phyloP scores from a whole-genome alignment of 1,140 invertebrate genomes.

The Ceratoteleas bidentatus region DNA sequence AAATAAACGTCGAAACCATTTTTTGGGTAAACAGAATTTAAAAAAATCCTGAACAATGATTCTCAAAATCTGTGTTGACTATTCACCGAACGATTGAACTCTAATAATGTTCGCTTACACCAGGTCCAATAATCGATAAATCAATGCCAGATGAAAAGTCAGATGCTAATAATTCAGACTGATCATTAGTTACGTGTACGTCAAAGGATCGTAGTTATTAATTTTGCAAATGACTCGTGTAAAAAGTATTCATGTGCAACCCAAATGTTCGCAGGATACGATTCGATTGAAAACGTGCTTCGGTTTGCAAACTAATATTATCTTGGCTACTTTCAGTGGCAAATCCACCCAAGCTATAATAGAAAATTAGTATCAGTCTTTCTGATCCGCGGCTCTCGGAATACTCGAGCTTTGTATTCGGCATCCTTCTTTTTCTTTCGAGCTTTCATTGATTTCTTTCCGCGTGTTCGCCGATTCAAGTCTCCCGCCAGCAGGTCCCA shows the following conservation, averaged over 20 bases:
- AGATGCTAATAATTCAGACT: constrained; percentile 15
- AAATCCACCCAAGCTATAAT: background rate
- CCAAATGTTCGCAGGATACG: background rate
- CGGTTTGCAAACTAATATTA: background rate
- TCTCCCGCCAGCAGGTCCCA: background rate
- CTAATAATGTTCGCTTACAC: constrained; percentile 1
- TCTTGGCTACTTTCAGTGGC: background rate
- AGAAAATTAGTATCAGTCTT: constrained; percentile 9
- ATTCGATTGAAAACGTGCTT: background rate
- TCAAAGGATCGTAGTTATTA: background rate
- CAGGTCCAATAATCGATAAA: constrained; percentile 21
- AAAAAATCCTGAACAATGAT: background rate
- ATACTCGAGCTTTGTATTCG: constrained; percentile 19
- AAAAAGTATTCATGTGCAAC: background rate
- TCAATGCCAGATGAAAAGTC: constrained; percentile 8
- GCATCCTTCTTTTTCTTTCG: constrained; percentile 7
- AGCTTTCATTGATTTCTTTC: constrained; percentile 26
- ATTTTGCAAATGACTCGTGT: constrained; percentile 3
- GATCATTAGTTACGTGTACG: constrained; percentile 12
- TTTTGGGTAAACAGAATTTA: background rate
- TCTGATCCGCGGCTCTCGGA: background rate
- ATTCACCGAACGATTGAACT: background rate
- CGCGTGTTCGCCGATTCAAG: constrained; percentile 8
- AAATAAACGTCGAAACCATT: no score
- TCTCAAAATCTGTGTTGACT: background rate